phyloP scores from a whole-genome alignment of 2,888 invertebrate genomes.

The Cephus nigrinus region DNA sequence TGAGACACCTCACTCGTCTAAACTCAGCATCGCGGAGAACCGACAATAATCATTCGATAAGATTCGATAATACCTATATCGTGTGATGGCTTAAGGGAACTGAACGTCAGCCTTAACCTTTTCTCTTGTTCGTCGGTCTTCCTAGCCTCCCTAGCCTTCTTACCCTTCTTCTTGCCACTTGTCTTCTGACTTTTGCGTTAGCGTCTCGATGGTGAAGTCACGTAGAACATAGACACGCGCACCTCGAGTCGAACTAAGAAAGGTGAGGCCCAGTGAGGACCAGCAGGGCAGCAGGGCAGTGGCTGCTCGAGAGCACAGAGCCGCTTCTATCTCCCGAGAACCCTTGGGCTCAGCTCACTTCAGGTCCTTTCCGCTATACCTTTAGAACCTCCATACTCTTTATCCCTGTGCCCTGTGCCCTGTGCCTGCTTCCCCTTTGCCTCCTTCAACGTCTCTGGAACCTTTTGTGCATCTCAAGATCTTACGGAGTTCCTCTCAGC shows the following conservation, averaged over 20 bases:
- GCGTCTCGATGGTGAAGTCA: neutral
- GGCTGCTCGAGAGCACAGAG: neutral
- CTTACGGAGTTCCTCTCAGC: neutral
- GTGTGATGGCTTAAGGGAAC: neutral
- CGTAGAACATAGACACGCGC: neutral
- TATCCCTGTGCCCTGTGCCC: too few species aligned
- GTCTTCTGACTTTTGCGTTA: neutral
- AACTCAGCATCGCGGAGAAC: too few species aligned
- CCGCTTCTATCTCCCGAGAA: neutral
- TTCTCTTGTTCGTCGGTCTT: too few species aligned
- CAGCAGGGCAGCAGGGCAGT: neutral
- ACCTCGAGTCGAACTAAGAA: neutral
- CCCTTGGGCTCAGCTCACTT: neutral
- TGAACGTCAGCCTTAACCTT: too few species aligned
- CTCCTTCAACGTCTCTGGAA: too few species aligned
- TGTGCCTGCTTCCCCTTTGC: too few species aligned
- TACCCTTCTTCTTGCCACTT: too few species aligned
- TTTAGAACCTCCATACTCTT: too few species aligned
- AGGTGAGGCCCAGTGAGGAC: neutral
- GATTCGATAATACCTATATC: neutral
- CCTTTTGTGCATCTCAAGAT: slow-evolving; percentile 1
- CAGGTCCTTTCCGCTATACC: neutral
- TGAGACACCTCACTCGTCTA: too few species aligned
- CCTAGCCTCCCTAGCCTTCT: too few species aligned
- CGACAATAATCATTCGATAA: neutral